Evolutionary conservation across 2,888 invertebrate species (phyloP), one percentile per base, ranked within the genome.

Genomic region (Actias luna): DNA sequence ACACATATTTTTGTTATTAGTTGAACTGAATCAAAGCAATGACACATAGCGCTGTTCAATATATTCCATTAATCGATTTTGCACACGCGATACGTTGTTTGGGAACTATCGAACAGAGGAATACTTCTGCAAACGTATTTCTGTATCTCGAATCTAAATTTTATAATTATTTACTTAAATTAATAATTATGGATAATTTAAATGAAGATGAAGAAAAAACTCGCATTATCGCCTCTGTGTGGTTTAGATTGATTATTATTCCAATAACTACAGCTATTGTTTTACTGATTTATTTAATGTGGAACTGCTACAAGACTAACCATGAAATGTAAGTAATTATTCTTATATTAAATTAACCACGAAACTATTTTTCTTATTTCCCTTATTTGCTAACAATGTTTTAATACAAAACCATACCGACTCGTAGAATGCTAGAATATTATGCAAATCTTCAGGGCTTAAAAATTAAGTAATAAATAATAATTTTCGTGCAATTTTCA

Each of bases 251-350:
- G 8, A 63, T 85, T 0, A 27, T 74, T 0, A 18, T 71, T 0
- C 83, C 84, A 0, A 0, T 79, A 0, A 0, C 63, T 0, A 55
- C 79, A 3, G 69, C 77, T 0, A 46, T 82, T 0, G 5, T 76
- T 1, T 46, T 85, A 8, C 39, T 88, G 0, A 10, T 81, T 0
- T 84, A 74, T 35, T 42, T 88, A 2, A 5, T 80, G 3, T 87
- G 83, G 76, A 78, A 71, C 18, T 88, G 89, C 67, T 87, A 87
- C 67, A 76, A 68, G 59, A 79, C 73, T 8, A 87, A 88, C 61
- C 71, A 72, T 63, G 64, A 74, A 71, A 88, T 87, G 88, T 88
- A 61, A 88, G 87, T 87, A 72, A 29, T 46, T 52, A 65, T 62
- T 59, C n/a, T n/a, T n/a, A n/a, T n/a, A n/a, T n/a, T n/a, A n/a